A percentile compares a stretch with the other conserved stretches of the same genome.
phyloP scores from a whole-genome alignment of 2,113 vertebrate species.

The Hyla sarda region DNA sequence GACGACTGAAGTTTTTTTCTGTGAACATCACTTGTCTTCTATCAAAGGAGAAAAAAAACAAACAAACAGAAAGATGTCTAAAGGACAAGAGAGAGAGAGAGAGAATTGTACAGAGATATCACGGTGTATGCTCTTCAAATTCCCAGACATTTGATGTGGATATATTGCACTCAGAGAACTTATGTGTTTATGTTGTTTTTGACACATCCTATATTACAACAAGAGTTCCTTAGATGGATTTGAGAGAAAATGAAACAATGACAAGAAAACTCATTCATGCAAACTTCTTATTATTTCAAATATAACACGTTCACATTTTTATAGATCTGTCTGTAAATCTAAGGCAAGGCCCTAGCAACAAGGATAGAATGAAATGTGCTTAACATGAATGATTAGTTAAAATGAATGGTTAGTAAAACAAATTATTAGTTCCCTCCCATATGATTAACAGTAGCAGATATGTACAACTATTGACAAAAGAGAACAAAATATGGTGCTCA shows the following conservation, averaged over 20 bases:
- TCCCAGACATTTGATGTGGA: constrained; percentile 38
- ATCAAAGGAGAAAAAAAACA: constrained; percentile 55
- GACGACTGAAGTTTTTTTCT: constrained; percentile 43
- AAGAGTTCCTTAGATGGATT: constrained; percentile 30
- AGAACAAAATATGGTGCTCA: no score
- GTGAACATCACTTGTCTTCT: constrained; percentile 54
- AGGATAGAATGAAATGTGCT: neutral
- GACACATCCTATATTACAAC: constrained; percentile 48
- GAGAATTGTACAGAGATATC: constrained; percentile 39
- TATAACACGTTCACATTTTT: constrained; percentile 15
- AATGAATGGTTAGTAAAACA: no score
- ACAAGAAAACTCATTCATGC: constrained; percentile 16
- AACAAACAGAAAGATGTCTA: constrained; percentile 52
- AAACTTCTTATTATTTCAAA: constrained; percentile 4
- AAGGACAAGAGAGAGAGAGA: constrained; percentile 38
- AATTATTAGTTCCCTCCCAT: no score
- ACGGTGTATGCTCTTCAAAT: constrained; percentile 47
- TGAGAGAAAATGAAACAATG: neutral
- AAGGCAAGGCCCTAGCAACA: neutral
- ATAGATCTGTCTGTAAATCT: neutral
- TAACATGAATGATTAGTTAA: no score
- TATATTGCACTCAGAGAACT: constrained; percentile 32
- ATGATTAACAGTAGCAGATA: no score
- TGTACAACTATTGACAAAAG: no score
- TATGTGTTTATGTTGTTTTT: constrained; percentile 47